Conservation (phyloP, 2,888 invertebrate genomes). For the Boloria euphrosyne region DNA sequence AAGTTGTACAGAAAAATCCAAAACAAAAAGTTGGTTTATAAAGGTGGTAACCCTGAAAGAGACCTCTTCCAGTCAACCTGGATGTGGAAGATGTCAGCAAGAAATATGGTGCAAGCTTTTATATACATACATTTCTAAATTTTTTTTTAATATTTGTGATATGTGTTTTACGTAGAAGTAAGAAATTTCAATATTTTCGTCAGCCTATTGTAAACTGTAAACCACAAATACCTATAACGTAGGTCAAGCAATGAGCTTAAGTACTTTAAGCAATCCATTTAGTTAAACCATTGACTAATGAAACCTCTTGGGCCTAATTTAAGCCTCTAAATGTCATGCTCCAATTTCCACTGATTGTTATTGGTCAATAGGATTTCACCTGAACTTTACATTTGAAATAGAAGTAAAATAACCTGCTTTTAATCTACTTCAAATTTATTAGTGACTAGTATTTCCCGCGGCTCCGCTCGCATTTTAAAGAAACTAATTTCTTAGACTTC, state of each 20-base stretch:
- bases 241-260: slow-evolving; percentile 19
- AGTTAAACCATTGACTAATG: slow-evolving; percentile 25
- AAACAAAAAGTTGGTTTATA: too few species aligned
- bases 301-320: slow-evolving; percentile 18
- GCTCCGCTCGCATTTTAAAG: too few species aligned
- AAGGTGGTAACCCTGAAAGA: too few species aligned
- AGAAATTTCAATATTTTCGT: slow-evolving; percentile 1
- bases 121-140: too few species aligned
- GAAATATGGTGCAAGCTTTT: too few species aligned
- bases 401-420: neutral
- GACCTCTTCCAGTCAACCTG: too few species aligned
- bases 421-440: neutral
- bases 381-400: neutral
- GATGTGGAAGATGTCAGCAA: too few species aligned
- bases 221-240: slow-evolving; percentile 5
- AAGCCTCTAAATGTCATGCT: slow-evolving; percentile 15
- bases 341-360: slow-evolving; percentile 15
- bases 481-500: too few species aligned
- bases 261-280: slow-evolving; percentile 19
- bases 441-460: too few species aligned
- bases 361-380: slow-evolving; percentile 15
- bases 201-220: neutral
- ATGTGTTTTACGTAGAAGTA: neutral
- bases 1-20: too few species aligned
- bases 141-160: too few species aligned